Evolutionary conservation across 2,888 invertebrate species (phyloP), one percentile per base, ranked within the genome.

Genomic region (Pterostichus niger): DNA sequence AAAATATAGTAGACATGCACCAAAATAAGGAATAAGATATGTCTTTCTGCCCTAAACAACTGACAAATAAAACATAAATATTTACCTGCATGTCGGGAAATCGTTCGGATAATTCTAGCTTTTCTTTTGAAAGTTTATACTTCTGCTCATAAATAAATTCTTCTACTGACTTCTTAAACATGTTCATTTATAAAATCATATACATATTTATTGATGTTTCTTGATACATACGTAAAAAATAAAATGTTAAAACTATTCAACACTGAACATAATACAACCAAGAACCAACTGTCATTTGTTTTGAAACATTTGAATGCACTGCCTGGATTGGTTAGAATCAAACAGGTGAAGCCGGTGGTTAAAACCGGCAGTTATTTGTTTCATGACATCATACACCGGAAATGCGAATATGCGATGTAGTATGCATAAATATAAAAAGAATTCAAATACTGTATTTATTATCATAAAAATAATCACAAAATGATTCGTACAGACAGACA

Each of bases 381-480:
- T 35, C 5, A 40, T 40, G 40, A 40, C 40, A 6, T 40, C 40
- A 40, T 6, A 40, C 1, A 40, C 5, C 9, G 9, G 40, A 7
- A n/a, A 5, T 35, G 35, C 35, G n/a, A 35, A 35, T 35, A 35
- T 46, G 10, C 9, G 3, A 9, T 46, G n/a, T 4, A 46, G n/a
- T 46, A 46, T 46, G 10, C 40, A 11, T 10, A 49, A 11, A 49
- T 13, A 11, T 49, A 10, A 40, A 40, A 40, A 40, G 40, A 40
- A 59, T 82, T 82, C 46, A 82, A 82, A 82, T 82, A 82, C 82
- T 82, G 82, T 82, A 82, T 88, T 88, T 88, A 89, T 89, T 87
- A 88, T 89, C 88, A 89, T 89, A 89, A 89, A 89, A 89, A 89
- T 89, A 89, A 89, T 89, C 89, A 89, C 89, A 89, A 89, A 40